A percentile compares a stretch with the other conserved stretches of the same genome.
phyloP scores from a whole-genome alignment of 1,140 invertebrate genomes.

The Portunus trituberculatus region DNA sequence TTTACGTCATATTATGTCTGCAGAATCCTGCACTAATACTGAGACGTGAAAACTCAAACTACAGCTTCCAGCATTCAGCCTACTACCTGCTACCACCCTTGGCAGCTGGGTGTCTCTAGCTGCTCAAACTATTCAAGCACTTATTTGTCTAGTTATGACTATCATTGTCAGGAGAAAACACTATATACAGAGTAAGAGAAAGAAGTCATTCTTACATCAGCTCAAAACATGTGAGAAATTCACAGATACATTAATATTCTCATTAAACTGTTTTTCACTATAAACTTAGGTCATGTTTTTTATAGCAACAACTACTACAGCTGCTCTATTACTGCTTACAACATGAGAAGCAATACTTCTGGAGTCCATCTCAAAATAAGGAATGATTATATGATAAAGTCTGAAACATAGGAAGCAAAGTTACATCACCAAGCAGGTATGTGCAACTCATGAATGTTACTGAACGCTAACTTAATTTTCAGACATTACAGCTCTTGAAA shows the following conservation, averaged over 20 bases:
- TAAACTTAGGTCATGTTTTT: background rate
- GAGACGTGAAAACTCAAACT: background rate
- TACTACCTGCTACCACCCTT: background rate
- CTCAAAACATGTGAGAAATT: background rate
- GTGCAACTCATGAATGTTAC: too few species aligned
- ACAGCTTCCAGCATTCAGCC: background rate
- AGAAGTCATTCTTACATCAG: background rate
- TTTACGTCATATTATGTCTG: too few species aligned
- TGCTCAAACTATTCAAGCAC: background rate
- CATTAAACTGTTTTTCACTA: background rate
- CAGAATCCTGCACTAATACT: background rate
- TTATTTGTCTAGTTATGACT: background rate
- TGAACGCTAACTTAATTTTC: background rate
- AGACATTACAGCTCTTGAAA: background rate
- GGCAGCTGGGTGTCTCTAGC: background rate
- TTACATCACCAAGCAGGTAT: too few species aligned
- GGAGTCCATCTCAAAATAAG: background rate
- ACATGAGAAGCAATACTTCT: background rate
- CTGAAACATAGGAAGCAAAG: too few species aligned
- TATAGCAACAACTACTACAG: background rate
- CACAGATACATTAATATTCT: background rate
- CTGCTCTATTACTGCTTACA: background rate
- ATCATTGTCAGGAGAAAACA: background rate
- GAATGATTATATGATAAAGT: background rate
- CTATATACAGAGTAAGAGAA: background rate